Conservation (phyloP, 2,797 vertebrate species). For the Clarias pachynema region DNA sequence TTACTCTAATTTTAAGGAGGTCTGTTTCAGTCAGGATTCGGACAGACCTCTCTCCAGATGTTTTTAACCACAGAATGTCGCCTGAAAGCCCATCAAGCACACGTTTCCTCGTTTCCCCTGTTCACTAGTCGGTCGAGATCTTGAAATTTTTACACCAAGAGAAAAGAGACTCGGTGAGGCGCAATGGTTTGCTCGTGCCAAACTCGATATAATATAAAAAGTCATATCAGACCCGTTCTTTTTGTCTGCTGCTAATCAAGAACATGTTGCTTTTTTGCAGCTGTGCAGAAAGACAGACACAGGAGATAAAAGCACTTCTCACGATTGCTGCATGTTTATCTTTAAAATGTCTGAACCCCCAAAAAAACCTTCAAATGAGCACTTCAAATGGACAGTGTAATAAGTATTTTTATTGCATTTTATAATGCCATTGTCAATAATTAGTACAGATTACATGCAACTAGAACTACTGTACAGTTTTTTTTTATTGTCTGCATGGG, state of each 20-base stretch:
- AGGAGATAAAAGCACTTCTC: not conserved
- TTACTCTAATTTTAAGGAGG: constrained; percentile 27
- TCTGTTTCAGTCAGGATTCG: constrained; percentile 11
- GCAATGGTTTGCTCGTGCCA: constrained; percentile 23
- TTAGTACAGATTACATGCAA: constrained; percentile 92
- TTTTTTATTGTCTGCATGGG: constrained; percentile 86
- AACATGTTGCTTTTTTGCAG: constrained; percentile 42
- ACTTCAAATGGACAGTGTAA: constrained; percentile 78
- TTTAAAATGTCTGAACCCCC: not conserved
- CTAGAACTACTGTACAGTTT: constrained; percentile 91
- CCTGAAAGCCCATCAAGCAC: not conserved
- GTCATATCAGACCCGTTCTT: not conserved
- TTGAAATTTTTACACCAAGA: constrained; percentile 22
- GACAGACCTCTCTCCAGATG: constrained; percentile 39
- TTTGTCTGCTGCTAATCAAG: constrained; percentile 40
- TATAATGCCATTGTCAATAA: constrained; percentile 93
- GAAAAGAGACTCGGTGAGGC: not conserved
- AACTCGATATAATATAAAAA: constrained; percentile 23
- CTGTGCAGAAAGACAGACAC: not conserved
- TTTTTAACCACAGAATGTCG: constrained; percentile 29
- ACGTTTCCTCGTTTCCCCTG: not conserved
- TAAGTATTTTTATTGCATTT: constrained; percentile 91
- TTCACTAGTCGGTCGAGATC: constrained; percentile 1
- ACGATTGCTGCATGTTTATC: not conserved
- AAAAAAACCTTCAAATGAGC: not conserved